A percentile compares a stretch with the other conserved stretches of the same genome.
Evolutionary conservation across 2,888 invertebrate species (phyloP).

Genomic region (Caenorhabditis sinica): DNA sequence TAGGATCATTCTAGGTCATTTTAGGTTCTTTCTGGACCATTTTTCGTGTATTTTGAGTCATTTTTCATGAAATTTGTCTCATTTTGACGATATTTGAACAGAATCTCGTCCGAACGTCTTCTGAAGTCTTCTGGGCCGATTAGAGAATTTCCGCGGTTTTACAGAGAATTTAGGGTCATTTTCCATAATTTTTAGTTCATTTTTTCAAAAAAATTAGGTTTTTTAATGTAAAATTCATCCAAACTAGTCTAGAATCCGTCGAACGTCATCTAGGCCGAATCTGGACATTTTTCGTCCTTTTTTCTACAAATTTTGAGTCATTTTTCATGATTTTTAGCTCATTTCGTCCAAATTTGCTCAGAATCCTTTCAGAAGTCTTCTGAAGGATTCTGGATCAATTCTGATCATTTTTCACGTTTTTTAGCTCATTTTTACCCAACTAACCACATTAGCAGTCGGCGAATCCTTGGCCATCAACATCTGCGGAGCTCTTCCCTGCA

Average conservation of each 20-base stretch:
- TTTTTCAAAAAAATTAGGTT: too few relatives aligned
- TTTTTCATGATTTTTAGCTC: background rate
- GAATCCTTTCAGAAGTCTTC: too few relatives aligned
- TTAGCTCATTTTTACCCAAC: background rate
- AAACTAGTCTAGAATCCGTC: too few relatives aligned
- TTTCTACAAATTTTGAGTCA: background rate
- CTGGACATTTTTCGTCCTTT: too few relatives aligned
- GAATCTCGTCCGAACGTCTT: background rate
- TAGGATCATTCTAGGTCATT: background rate
- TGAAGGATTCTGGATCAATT: background rate
- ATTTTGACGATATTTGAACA: background rate
- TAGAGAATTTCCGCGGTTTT: too few relatives aligned
- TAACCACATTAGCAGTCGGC: background rate
- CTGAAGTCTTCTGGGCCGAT: too few relatives aligned
- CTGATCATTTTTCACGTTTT: too few relatives aligned
- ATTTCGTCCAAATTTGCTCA: too few relatives aligned
- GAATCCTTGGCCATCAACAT: constrained; percentile 51
- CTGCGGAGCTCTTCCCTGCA: constrained; percentile 61
- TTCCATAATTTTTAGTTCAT: background rate
- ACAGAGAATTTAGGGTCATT: background rate
- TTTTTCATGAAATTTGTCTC: background rate
- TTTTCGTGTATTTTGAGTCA: background rate
- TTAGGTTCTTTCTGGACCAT: background rate
- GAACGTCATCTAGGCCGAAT: too few relatives aligned
- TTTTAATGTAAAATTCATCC: too few relatives aligned